A percentile compares a stretch with the other conserved stretches of the same genome.
Evolutionary conservation across 2,888 invertebrate species (phyloP).

Genomic region (Idaea biselata): DNA sequence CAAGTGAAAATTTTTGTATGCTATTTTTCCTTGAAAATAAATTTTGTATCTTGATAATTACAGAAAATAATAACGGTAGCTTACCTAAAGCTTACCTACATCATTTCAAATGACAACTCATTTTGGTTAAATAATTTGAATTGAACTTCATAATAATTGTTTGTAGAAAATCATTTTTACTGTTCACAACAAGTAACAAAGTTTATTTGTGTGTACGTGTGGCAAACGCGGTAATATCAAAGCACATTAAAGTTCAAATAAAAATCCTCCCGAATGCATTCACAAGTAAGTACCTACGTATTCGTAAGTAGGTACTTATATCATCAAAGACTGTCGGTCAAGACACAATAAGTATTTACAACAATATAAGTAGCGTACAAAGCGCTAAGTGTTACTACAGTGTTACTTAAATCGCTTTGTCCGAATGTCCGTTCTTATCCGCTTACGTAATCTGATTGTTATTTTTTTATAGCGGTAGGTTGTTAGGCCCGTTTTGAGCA

Average conservation of each 20-base stretch:
- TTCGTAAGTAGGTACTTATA: background rate
- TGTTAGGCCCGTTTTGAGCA: background rate
- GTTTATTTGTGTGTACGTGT: too few relatives aligned
- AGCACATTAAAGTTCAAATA: background rate
- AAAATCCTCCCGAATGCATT: background rate
- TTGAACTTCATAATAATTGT: too few relatives aligned
- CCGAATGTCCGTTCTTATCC: background rate
- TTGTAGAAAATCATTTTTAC: too few relatives aligned
- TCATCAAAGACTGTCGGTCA: background rate
- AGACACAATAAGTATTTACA: background rate
- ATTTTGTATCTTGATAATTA: too few relatives aligned
- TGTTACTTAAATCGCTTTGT: background rate
- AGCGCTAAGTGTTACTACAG: background rate
- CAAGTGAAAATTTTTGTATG: too few relatives aligned
- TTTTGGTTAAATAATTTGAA: too few relatives aligned
- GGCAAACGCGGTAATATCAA: background rate
- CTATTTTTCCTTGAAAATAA: too few relatives aligned
- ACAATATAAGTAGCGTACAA: background rate
- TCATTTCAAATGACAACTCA: too few relatives aligned
- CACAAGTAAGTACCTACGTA: background rate
- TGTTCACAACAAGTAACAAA: too few relatives aligned
- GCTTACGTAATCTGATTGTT: conserved; percentile 24
- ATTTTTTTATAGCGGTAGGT: conserved; percentile 14
- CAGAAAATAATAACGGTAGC: too few relatives aligned
- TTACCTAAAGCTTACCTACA: too few relatives aligned